Conservation (phyloP, 1,140 invertebrate genomes). For the Diuraphis noxia region DNA sequence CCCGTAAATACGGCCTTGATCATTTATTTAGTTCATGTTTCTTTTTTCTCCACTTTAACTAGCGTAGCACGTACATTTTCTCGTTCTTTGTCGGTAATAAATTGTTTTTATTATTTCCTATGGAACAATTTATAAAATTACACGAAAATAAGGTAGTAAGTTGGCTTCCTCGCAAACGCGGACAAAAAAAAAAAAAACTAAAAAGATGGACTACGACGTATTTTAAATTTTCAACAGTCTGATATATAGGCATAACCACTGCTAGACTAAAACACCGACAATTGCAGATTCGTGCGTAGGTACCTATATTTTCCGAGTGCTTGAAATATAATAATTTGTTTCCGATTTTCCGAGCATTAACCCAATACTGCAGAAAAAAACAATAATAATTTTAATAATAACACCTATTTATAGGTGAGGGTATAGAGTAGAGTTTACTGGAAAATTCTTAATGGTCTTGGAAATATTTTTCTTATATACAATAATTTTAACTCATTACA, state of each 20-base stretch:
- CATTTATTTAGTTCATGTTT: slow-evolving; percentile 26
- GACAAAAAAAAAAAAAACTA: background rate
- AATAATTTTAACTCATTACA: too few relatives aligned
- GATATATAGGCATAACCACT: background rate
- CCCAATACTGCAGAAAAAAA: background rate
- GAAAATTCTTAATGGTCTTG: background rate
- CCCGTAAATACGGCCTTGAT: slow-evolving; percentile 40
- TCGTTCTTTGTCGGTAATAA: slow-evolving; percentile 24
- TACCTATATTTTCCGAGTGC: background rate
- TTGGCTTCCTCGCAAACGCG: background rate
- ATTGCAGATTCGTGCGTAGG: background rate
- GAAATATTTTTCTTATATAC: too few relatives aligned
- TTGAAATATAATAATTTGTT: background rate
- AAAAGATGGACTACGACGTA: background rate
- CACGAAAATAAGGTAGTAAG: background rate
- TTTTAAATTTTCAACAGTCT: background rate
- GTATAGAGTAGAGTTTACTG: too few relatives aligned
- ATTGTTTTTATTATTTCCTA: slow-evolving; percentile 33
- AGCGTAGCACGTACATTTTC: slow-evolving; percentile 31
- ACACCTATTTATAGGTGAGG: too few relatives aligned
- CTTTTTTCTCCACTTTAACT: slow-evolving; percentile 9
- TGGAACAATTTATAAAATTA: slow-evolving; percentile 33
- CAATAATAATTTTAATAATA: background rate
- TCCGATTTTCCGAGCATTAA: background rate
- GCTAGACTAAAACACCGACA: background rate